phyloP scores from a whole-genome alignment of 53 echinoderm and acorn worm genomes.

The Antedon mediterranea region DNA sequence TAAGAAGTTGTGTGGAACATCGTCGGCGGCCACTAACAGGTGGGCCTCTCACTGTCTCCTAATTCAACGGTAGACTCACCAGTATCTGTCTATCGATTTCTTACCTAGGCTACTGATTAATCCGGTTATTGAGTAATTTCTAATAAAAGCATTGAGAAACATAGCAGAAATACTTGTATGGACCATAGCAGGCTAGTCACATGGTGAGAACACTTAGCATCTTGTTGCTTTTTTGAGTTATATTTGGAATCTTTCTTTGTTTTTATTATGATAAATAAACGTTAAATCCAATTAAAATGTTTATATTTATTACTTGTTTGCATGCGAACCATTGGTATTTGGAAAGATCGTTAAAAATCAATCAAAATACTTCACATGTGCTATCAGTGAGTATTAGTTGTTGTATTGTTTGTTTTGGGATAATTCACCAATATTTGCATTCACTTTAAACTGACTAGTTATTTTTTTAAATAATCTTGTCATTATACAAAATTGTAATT shows the following conservation, averaged over 20 bases:
- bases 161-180: not conserved
- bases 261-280: not conserved
- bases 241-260: not conserved
- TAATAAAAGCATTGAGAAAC: not conserved
- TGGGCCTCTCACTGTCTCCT: not conserved
- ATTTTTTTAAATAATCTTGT: no score
- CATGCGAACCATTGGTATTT: not conserved
- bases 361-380: no score
- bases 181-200: not conserved
- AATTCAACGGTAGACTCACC: not conserved
- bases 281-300: not conserved
- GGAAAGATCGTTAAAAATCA: not conserved
- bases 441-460: no score
- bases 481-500: no score
- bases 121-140: not conserved
- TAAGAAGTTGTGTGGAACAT: not conserved
- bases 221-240: not conserved
- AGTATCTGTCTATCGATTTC: not conserved
- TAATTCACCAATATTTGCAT: no score
- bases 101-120: not conserved
- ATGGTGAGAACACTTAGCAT: not conserved
- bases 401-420: no score
- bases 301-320: not conserved
- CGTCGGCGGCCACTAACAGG: not conserved
- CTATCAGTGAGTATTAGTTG: no score